These are phyloP conservation scores for Engraulis encrasicolus DNA, from an alignment of 2,113 vertebrate genomes.

Conservation along the genomic window DNA sequence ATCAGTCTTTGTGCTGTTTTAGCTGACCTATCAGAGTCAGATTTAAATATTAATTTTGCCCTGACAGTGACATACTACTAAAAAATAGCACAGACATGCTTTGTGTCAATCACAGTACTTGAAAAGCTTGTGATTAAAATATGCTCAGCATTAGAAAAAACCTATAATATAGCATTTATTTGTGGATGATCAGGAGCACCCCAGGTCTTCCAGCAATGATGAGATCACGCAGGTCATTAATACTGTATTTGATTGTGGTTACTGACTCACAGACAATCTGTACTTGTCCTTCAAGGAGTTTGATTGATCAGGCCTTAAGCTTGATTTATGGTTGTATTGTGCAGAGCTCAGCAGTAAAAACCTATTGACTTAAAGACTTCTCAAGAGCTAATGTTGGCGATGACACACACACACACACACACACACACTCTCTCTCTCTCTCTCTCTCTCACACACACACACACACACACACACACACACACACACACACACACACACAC, in stretches of 20 bases:
- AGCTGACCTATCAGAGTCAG: too few species aligned
- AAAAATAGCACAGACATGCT: not conserved
- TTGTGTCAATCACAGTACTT: not conserved
- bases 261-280: not conserved
- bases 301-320: not conserved
- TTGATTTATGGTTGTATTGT: not conserved
- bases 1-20: too few species aligned
- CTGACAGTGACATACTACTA: too few species aligned
- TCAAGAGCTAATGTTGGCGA: not conserved
- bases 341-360: not conserved
- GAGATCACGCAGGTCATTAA: not conserved
- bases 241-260: not conserved
- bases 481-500: too few species aligned
- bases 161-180: too few species aligned
- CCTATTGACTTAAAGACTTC: not conserved
- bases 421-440: not conserved
- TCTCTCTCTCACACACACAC: not conserved
- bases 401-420: not conserved
- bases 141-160: too few species aligned
- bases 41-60: too few species aligned
- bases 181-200: not conserved
- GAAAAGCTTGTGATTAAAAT: not conserved
- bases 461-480: too few species aligned
- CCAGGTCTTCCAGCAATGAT: not conserved
- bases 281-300: slow-evolving; percentile 3